These are phyloP conservation scores for Ciona savignyi DNA, from an alignment of 23 tunicate genomes.

Conservation along the genomic window DNA sequence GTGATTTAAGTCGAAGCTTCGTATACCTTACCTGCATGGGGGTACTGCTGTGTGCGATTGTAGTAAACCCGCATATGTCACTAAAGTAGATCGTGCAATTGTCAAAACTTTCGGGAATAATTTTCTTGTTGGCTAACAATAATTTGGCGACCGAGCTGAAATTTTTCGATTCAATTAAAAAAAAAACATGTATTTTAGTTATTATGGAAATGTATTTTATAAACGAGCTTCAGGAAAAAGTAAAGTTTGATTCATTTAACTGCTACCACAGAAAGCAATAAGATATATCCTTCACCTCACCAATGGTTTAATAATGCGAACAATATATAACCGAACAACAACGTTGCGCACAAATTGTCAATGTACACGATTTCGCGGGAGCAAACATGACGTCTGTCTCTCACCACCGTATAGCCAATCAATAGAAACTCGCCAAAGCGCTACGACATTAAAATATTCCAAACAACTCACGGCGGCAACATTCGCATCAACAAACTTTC, in stretches of 20 bases:
- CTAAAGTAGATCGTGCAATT: conserved; percentile 78
- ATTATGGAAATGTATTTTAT: too few relatives aligned
- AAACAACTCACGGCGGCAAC: conserved; percentile 68
- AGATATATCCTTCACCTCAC: not conserved
- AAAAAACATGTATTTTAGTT: not conserved
- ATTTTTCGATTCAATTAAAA: not conserved
- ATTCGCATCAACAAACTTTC: conserved; percentile 72
- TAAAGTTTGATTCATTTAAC: too few relatives aligned
- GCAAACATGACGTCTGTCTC: not conserved
- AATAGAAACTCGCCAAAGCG: too few relatives aligned
- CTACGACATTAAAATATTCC: not conserved
- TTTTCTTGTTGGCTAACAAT: conserved; percentile 60
- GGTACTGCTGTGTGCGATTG: conserved; percentile 68
- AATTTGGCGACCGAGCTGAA: conserved; percentile 60
- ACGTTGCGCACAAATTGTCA: not conserved
- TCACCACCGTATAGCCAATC: too few relatives aligned
- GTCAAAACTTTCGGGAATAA: conserved; percentile 68
- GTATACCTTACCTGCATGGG: conserved; percentile 62
- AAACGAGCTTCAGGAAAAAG: too few relatives aligned
- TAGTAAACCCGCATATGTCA: conserved; percentile 95
- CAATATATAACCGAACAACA: too few relatives aligned
- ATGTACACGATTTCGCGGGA: too few relatives aligned
- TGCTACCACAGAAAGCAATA: too few relatives aligned
- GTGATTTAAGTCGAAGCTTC: not conserved
- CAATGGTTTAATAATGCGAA: not conserved